Conservation (phyloP, 2,888 invertebrate species). For the Apoderus coryli region DNA sequence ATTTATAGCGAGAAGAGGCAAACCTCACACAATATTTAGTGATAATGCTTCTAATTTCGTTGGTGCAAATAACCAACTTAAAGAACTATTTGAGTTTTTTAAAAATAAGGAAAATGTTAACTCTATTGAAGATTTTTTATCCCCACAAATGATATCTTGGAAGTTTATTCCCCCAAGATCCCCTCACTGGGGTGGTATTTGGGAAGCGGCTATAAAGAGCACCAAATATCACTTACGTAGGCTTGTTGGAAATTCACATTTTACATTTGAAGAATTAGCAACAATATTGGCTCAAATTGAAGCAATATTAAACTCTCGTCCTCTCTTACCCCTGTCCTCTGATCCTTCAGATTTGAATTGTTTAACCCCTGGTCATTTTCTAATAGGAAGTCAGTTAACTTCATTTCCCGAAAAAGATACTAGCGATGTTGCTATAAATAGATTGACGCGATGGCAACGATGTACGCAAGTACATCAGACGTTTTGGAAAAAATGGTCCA, state of each 20-base stretch:
- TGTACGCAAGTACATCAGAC: constrained; percentile 3
- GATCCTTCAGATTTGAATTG: constrained; percentile 5
- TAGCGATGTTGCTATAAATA: too few species aligned
- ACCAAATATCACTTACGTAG: constrained; percentile 5
- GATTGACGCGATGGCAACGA: constrained; percentile 1
- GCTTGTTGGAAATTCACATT: constrained; percentile 4
- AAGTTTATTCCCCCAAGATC: constrained; percentile 7
- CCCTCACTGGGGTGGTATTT: constrained; percentile 9
- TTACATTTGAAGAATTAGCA: constrained; percentile 9
- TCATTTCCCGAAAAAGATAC: too few species aligned
- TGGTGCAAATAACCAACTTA: too few species aligned
- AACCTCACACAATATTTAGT: constrained; percentile 7
- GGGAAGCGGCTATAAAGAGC: constrained; percentile 8
- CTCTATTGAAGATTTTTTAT: background rate
- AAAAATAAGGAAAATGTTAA: background rate
- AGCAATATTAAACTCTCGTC: constrained; percentile 8
- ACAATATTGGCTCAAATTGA: constrained; percentile 7
- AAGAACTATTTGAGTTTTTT: constrained; percentile 8
- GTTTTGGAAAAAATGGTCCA: constrained; percentile 9
- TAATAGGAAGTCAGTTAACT: too few species aligned
- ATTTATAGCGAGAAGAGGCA: too few species aligned
- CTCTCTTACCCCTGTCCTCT: constrained; percentile 4
- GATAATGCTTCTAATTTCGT: constrained; percentile 5
- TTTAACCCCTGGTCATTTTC: constrained; percentile 5
- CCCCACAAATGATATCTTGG: background rate